These are phyloP conservation scores for Planiliza haematocheilus DNA, from an alignment of 2,113 vertebrate species.

Conservation along the genomic window DNA sequence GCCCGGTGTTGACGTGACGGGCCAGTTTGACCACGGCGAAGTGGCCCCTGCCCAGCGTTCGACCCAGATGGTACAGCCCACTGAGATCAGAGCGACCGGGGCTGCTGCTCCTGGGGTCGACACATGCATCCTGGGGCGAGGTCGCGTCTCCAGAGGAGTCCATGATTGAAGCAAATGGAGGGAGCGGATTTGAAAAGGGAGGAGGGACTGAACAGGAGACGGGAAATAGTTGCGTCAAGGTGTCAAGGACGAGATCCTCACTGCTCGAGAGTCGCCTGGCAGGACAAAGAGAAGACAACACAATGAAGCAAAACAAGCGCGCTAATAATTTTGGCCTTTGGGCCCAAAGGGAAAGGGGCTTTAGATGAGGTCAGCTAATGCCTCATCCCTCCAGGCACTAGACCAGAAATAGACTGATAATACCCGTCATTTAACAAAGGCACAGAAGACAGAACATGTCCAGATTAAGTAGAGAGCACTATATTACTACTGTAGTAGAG, in stretches of 20 bases:
- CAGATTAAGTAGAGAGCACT: slow-evolving; percentile 31
- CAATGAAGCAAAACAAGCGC: slow-evolving; percentile 29
- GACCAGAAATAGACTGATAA: slow-evolving; percentile 12
- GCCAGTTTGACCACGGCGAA: slow-evolving; percentile 90
- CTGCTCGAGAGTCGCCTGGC: slow-evolving; percentile 40
- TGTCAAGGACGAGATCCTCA: slow-evolving; percentile 42
- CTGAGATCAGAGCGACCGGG: slow-evolving; percentile 82
- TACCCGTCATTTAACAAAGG: slow-evolving; percentile 24
- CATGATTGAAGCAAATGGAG: slow-evolving; percentile 51
- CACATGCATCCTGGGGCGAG: slow-evolving; percentile 66
- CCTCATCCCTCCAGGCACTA: neutral
- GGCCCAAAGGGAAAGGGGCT: slow-evolving; percentile 37
- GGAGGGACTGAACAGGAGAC: neutral
- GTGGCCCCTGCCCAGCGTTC: slow-evolving; percentile 90
- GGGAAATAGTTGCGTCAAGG: slow-evolving; percentile 18
- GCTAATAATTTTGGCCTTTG: slow-evolving; percentile 26
- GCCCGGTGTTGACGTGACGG: slow-evolving; percentile 87
- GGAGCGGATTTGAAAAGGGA: neutral
- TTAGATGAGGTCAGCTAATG: slow-evolving; percentile 50
- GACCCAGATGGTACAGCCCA: slow-evolving; percentile 89
- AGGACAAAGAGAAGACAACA: slow-evolving; percentile 51
- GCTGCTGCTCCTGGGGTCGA: slow-evolving; percentile 62
- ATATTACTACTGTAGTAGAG: slow-evolving; percentile 15
- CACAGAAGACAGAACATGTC: slow-evolving; percentile 32
- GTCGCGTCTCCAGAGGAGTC: slow-evolving; percentile 42